Conservation (phyloP, 1,140 invertebrate genomes). For the Calephelis virginiensis region DNA sequence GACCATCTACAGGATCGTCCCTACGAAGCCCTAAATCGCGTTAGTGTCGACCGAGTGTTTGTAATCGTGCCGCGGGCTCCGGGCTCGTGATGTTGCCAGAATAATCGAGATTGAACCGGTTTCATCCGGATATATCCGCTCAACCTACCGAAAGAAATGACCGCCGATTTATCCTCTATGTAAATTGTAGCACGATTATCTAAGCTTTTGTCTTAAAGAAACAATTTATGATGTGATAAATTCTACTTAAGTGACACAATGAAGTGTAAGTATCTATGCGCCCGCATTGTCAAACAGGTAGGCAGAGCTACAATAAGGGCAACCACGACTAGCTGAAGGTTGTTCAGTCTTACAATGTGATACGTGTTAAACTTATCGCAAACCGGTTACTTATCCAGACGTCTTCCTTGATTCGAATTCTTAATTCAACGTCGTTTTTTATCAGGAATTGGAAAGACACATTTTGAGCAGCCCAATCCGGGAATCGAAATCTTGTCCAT, state of each 20-base stretch:
- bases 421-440: too few species aligned
- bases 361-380: too few species aligned
- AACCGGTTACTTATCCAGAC: too few species aligned
- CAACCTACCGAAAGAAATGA: slow-evolving; percentile 32
- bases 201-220: slow-evolving; percentile 8
- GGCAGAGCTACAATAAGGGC: too few species aligned
- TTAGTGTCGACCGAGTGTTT: slow-evolving; percentile 66
- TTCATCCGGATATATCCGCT: slow-evolving; percentile 36
- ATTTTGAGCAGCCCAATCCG: too few species aligned
- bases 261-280: not conserved
- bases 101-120: slow-evolving; percentile 52
- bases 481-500: too few species aligned
- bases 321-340: too few species aligned
- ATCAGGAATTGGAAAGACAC: too few species aligned
- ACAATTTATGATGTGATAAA: slow-evolving; percentile 8
- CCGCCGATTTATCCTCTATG: slow-evolving; percentile 17
- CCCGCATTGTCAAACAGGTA: too few species aligned
- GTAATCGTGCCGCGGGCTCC: slow-evolving; percentile 47
- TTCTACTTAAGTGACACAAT: not conserved
- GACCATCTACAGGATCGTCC: slow-evolving; percentile 30
- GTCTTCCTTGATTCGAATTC: too few species aligned
- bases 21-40: slow-evolving; percentile 55
- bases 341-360: too few species aligned
- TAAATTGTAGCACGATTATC: slow-evolving; percentile 16
- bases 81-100: slow-evolving; percentile 35